Evolutionary conservation across 2,888 invertebrate species (phyloP).

Genomic region (Drosophila anceps): DNA sequence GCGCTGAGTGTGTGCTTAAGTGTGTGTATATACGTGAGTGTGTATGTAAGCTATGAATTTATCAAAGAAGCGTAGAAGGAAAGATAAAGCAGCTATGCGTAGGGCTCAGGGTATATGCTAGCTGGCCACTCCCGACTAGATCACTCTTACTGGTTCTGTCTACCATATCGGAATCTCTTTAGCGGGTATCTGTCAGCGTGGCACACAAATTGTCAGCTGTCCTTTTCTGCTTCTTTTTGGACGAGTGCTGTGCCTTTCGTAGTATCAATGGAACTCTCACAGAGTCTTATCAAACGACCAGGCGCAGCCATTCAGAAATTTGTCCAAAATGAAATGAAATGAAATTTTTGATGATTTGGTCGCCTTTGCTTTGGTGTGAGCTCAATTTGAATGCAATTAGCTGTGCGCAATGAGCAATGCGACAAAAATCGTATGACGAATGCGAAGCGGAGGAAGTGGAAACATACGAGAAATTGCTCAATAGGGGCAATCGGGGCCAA

Average conservation of each 20-base stretch:
- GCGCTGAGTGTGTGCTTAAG: too few species aligned
- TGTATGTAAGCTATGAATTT: too few species aligned
- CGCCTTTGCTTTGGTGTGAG: background rate
- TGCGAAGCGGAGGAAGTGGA: conserved; percentile 31
- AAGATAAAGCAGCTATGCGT: too few species aligned
- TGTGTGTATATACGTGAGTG: too few species aligned
- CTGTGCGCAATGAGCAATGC: conserved; percentile 2
- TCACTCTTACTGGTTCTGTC: too few species aligned
- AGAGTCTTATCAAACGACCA: background rate
- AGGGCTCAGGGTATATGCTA: too few species aligned
- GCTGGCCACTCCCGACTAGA: too few species aligned
- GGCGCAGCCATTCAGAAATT: background rate
- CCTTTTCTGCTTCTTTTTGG: too few species aligned
- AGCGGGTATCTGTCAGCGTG: too few species aligned
- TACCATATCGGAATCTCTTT: too few species aligned
- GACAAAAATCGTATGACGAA: background rate
- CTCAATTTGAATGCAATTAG: conserved; percentile 5
- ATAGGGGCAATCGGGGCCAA: conserved; percentile 55
- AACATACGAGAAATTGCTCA: conserved; percentile 66
- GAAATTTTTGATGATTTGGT: background rate
- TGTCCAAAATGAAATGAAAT: background rate
- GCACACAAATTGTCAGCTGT: too few species aligned
- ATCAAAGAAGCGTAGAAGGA: too few species aligned
- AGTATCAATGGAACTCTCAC: background rate
- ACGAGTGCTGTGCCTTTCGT: background rate